Evolutionary conservation across 2,888 invertebrate genomes (phyloP).

Genomic region (Agrotis ipsilon): DNA sequence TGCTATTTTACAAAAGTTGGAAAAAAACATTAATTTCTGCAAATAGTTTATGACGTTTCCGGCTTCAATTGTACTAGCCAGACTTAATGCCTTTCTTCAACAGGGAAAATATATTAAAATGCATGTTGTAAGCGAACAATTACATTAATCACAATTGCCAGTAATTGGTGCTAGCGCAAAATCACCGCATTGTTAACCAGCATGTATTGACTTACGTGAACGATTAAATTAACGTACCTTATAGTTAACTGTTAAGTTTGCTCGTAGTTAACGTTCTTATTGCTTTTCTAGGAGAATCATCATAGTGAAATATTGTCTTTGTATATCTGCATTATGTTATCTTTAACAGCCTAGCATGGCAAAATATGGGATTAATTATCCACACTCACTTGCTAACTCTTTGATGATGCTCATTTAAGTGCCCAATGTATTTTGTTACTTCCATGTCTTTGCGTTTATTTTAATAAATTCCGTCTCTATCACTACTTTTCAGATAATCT

Average conservation of each 20-base stretch:
- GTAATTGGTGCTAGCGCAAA: slow-evolving; percentile 75
- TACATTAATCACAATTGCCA: slow-evolving; percentile 70
- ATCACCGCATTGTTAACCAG: slow-evolving; percentile 68
- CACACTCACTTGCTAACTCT: not conserved
- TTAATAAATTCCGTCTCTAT: not conserved
- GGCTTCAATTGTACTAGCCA: slow-evolving; percentile 23
- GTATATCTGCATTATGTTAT: not conserved
- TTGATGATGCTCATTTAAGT: not conserved
- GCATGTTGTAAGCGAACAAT: slow-evolving; percentile 67
- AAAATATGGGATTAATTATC: not conserved
- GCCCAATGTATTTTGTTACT: not conserved
- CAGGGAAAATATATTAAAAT: slow-evolving; percentile 55
- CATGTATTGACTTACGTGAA: slow-evolving; percentile 68
- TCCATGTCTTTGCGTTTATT: not conserved
- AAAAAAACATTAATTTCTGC: slow-evolving; percentile 1
- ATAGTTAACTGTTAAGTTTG: slow-evolving; percentile 63
- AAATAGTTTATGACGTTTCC: slow-evolving; percentile 20
- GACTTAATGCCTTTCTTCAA: slow-evolving; percentile 43
- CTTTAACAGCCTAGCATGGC: not conserved
- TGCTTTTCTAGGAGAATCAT: slow-evolving; percentile 19
- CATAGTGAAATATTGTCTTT: not conserved
- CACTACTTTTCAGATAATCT: not conserved
- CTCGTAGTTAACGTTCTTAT: slow-evolving; percentile 17
- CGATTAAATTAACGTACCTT: slow-evolving; percentile 64
- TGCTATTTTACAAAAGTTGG: no score